Percentiles rank a stretch among this genome's conserved stretches.
These are phyloP conservation scores for Papilio machaon DNA, from an alignment of 1,140 invertebrate genomes.

Conservation along the genomic window DNA sequence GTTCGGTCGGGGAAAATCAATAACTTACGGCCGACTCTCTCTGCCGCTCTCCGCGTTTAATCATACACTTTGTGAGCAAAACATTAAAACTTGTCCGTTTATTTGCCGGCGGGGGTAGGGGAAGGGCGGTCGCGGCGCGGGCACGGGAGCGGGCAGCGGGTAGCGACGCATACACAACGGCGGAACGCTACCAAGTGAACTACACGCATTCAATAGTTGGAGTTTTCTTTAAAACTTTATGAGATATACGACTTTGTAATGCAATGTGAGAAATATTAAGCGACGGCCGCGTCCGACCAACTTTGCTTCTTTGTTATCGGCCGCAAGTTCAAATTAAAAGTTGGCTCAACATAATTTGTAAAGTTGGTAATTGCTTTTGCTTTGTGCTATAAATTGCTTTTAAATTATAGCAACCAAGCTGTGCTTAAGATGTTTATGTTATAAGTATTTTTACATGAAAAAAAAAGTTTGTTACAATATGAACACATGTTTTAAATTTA, in stretches of 20 bases:
- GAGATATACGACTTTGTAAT: constrained; percentile 78
- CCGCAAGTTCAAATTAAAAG: constrained; percentile 76
- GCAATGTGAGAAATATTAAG: constrained; percentile 76
- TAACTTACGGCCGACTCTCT: constrained; percentile 82
- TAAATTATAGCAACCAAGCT: not conserved
- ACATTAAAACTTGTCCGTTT: constrained; percentile 82
- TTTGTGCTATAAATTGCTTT: constrained; percentile 61
- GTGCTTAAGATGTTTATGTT: not conserved
- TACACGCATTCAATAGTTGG: constrained; percentile 51
- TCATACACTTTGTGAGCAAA: constrained; percentile 82
- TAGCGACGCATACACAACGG: constrained; percentile 43
- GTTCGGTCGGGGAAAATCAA: constrained; percentile 82
- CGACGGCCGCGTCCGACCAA: constrained; percentile 66
- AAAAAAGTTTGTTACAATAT: not conserved
- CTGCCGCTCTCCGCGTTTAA: constrained; percentile 80
- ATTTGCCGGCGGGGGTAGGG: constrained; percentile 75
- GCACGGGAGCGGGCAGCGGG: constrained; percentile 46
- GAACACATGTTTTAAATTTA: too few relatives aligned
- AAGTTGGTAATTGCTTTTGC: constrained; percentile 58
- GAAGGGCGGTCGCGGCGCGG: constrained; percentile 53
- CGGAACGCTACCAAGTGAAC: constrained; percentile 51
- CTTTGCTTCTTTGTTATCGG: constrained; percentile 78
- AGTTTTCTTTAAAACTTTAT: constrained; percentile 82
- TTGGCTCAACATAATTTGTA: constrained; percentile 69
- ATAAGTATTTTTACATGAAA: not conserved